These are phyloP conservation scores for Alethe diademata DNA, from an alignment of 2,113 vertebrate genomes.

Conservation along the genomic window DNA sequence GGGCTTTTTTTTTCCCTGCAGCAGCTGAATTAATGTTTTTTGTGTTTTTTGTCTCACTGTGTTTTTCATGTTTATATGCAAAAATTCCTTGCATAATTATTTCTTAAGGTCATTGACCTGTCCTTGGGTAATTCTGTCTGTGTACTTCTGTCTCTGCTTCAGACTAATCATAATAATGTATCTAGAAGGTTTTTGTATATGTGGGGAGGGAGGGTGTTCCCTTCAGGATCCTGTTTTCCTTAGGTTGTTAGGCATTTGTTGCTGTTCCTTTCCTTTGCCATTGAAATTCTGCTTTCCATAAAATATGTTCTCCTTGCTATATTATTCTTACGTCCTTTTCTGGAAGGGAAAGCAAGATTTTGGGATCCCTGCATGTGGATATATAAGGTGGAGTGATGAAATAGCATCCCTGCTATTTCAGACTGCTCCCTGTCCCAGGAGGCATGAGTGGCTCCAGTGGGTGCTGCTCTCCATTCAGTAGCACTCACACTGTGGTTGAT, in stretches of 20 bases:
- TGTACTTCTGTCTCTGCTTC: not conserved
- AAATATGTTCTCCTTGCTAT: not conserved
- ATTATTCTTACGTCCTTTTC: not conserved
- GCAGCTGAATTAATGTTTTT: not conserved
- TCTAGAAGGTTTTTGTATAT: not conserved
- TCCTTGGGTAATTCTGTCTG: not conserved
- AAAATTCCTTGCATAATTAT: not conserved
- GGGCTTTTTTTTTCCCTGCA: not conserved
- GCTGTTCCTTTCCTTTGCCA: not conserved
- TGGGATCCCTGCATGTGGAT: not conserved
- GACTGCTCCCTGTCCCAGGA: not conserved
- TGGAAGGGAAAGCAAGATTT: not conserved
- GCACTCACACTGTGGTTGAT: rapidly evolving
- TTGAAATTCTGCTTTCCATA: not conserved
- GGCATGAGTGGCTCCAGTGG: rapidly evolving
- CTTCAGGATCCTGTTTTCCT: not conserved
- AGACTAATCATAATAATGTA: not conserved
- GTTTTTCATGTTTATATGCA: not conserved
- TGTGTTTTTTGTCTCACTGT: not conserved
- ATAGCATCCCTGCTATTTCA: not conserved
- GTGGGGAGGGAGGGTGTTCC: not conserved
- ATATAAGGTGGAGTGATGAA: not conserved
- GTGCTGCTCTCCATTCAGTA: not conserved
- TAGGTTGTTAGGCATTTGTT: not conserved
- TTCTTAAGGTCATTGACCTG: not conserved